A percentile compares a stretch with the other conserved stretches of the same genome.
These are phyloP conservation scores for Auanema freiburgensis DNA, from an alignment of 2,888 invertebrate genomes.

Conservation along the genomic window DNA sequence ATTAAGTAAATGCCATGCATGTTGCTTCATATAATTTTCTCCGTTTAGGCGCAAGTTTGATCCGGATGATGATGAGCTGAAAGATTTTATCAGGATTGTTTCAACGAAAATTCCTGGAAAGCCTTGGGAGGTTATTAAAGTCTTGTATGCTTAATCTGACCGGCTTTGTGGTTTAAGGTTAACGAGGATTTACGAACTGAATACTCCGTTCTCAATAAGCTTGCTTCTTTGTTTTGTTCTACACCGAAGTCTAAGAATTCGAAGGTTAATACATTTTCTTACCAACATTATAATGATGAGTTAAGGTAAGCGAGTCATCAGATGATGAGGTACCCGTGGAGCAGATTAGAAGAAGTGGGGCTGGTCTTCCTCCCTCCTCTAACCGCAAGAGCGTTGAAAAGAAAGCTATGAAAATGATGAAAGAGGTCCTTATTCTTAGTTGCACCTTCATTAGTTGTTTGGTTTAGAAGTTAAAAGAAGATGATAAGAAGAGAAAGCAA, in stretches of 20 bases:
- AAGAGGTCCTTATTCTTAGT: too few species aligned
- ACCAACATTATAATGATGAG: background rate
- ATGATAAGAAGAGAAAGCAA: too few species aligned
- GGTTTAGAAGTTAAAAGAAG: too few species aligned
- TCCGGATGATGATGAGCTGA: conserved; percentile 14
- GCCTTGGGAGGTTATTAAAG: conserved; percentile 18
- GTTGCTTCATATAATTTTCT: background rate
- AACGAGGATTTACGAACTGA: conserved; percentile 7
- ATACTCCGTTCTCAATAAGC: conserved; percentile 14
- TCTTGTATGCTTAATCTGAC: too few species aligned
- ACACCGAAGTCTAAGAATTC: conserved; percentile 17
- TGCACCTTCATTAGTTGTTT: too few species aligned
- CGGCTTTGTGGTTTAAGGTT: conserved; percentile 14
- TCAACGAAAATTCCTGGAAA: conserved; percentile 15
- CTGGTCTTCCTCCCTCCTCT: conserved; percentile 14
- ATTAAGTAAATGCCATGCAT: background rate
- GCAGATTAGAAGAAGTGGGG: background rate
- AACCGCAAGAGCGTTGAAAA: conserved; percentile 8
- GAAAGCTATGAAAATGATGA: background rate
- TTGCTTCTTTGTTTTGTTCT: conserved; percentile 18
- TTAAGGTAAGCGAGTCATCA: conserved; percentile 9
- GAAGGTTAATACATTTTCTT: background rate
- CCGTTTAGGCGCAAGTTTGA: conserved; percentile 9
- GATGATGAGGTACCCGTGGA: conserved; percentile 15
- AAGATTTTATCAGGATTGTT: conserved; percentile 11